phyloP scores from a whole-genome alignment of 2,113 vertebrate species.

The Pitta sordida region DNA sequence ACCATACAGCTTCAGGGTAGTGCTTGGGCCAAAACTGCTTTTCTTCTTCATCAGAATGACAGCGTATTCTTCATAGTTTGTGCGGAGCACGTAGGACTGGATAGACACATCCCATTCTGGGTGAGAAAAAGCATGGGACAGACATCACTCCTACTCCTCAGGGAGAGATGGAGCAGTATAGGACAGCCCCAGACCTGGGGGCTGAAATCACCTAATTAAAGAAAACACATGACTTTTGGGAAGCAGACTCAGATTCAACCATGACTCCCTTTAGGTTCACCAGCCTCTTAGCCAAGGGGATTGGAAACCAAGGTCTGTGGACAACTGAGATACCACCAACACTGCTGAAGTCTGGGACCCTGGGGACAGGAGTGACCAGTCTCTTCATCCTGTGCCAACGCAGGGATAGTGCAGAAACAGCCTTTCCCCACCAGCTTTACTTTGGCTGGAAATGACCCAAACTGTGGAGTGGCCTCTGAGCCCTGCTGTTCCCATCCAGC shows the following conservation, averaged over 20 bases:
- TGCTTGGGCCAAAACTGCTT: conserved; percentile 60
- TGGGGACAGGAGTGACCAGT: not conserved
- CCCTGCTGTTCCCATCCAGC: not conserved
- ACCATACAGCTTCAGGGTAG: conserved; percentile 85
- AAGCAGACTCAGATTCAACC: not conserved
- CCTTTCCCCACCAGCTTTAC: not conserved
- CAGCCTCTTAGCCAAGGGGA: not conserved
- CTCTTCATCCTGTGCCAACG: not conserved
- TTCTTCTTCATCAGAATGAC: conserved; percentile 79
- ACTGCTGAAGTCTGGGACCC: not conserved
- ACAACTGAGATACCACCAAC: not conserved
- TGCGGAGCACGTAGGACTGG: conserved; percentile 81
- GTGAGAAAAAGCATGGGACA: not conserved
- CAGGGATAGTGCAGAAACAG: not conserved
- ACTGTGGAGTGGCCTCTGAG: not conserved
- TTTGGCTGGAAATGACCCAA: not conserved
- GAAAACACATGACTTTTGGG: not conserved
- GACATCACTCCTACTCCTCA: not conserved
- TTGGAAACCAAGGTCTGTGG: not conserved
- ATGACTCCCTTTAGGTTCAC: not conserved
- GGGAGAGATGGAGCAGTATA: not conserved
- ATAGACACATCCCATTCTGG: conserved; percentile 77
- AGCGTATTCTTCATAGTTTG: conserved; percentile 88
- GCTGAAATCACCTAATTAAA: not conserved
- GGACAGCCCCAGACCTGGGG: not conserved